Base-by-base conservation (phyloP, 1,140 invertebrate genomes). In the Lucilia sericata region DNA sequence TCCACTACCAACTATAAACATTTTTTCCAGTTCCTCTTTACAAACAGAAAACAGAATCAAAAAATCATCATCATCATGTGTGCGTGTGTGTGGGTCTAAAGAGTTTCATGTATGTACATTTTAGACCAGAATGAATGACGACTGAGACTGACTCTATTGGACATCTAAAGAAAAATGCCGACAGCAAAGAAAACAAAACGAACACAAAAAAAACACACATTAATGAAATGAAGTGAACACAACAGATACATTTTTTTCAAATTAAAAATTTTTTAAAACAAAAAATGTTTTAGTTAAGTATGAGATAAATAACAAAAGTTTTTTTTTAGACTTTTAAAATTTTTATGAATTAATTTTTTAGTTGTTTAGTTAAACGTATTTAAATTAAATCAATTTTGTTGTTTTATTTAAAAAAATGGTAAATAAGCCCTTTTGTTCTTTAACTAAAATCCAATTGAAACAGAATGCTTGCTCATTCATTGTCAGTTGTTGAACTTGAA, bases 101-200 rank as follows among this genome's bases (percentile, higher is more conserved):
- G 55, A 60, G 55, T 60, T 30, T 60, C 55, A n/a, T 60, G 55
- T 60, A 60, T 14, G n/a, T n/a, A n/a, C n/a, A 60, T 17, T 60
- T 30, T 60, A 17, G 55, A 60, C 55, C 55, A 60, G 55, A 60
- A 60, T 60, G 55, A 60, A 60, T 60, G 55, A 60, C 55, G 55
- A 60, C 55, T 60, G 55, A n/a, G 42, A 42, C 42, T 42, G 42
- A 42, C 42, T 42, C 55, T 60, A 60, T 60, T 60, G 55, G 19
- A 70, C 65, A 21, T 70, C 65, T 70, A 21, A 70, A 70, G 65
- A 70, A 70, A 60, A 70, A 70, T 10, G n/a, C 65, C 65, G 65
- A 19, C n/a, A 70, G n/a, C 21, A 21, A 55, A 70, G 8, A 70
- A 70, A 19, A 70, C 12, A 25, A 70, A 21, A 70, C 10, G 2